Base-by-base conservation (phyloP, 1,140 invertebrate species). In the Littorina saxatilis region DNA sequence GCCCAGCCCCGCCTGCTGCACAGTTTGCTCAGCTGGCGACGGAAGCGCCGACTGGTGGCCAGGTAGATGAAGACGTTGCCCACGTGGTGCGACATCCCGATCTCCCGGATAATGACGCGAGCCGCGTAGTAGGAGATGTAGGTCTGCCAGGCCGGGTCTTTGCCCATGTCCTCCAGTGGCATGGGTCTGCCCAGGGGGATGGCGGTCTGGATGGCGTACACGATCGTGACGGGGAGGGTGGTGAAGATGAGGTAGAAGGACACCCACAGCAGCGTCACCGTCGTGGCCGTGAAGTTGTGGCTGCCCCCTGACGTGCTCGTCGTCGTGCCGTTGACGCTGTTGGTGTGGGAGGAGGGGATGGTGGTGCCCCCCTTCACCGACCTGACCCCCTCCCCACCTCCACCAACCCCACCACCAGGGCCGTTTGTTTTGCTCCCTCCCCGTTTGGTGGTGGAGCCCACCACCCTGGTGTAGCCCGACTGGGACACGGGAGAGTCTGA, bases 241-340 rank as follows among this genome's bases (percentile, higher is more conserved):
- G 89, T 91, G 50, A 90, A 68, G 61, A 91, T 90, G 32, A 90
- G 83, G 80, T 86, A 91, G 82, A 91, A 91, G 0, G 89, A 90
- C 27, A 91, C 90, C 63, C 86, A 83, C 37, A 91, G 84, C 37
- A 91, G 79, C 27, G 86, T 89, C 43, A 90, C 82, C n/a, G 89
- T 91, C 9, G 88, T 89, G 3, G 87, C 85, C 55, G 68, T 77
- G 73, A 82, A 63, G 61, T 80, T 82, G 29, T 79, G 76, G 58
- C 27, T 32, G 23, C 81, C 73, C 27, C 79, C 79, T 5, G 47
- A n/a, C 7, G 50, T 68, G 1, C 29, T 61, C 13, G 58, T 29
- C n/a, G 43, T 55, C 5, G 58, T 13, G 15, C 29, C 32, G 35
- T 68, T 68, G 72, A 43, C 5, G 13, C 35, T 52, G 76, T 35